Percentiles rank a stretch among this genome's conserved stretches.
These are phyloP conservation scores for Oncorhynchus keta DNA, from an alignment of 2,113 vertebrate genomes.

Conservation along the genomic window DNA sequence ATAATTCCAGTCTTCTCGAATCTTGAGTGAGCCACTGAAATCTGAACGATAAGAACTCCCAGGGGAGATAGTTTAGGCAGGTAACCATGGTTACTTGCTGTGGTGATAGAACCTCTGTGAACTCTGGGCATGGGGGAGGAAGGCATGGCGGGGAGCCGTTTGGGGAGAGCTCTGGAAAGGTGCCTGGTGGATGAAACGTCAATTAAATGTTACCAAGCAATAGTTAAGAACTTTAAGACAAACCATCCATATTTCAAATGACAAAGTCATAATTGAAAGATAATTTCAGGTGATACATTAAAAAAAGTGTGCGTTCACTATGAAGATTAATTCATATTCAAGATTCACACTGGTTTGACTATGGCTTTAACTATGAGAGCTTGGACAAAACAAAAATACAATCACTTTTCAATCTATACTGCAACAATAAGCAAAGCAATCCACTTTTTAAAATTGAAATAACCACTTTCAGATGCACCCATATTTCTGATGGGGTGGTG, in stretches of 20 bases:
- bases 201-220: background rate
- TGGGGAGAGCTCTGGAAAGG: slow-evolving; percentile 82
- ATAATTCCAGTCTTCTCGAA: background rate
- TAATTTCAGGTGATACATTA: no score
- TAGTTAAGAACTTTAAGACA: background rate
- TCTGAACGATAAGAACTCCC: background rate
- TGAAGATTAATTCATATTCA: no score
- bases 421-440: background rate
- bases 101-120: slow-evolving; percentile 89
- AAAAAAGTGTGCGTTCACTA: no score
- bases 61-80: background rate
- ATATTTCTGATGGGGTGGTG: background rate
- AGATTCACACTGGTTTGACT: no score
- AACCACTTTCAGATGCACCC: background rate
- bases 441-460: background rate
- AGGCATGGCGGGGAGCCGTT: slow-evolving; percentile 78
- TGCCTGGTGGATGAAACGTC: slow-evolving; percentile 61
- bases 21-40: background rate
- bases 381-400: no score
- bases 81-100: slow-evolving; percentile 58
- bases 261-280: no score
- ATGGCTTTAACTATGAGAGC: no score
- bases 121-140: slow-evolving; percentile 82
- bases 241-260: no score
- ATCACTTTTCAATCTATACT: no score